Evolutionary conservation across 2,113 vertebrate genomes (phyloP).

Genomic region (Edolisoma coerulescens): DNA sequence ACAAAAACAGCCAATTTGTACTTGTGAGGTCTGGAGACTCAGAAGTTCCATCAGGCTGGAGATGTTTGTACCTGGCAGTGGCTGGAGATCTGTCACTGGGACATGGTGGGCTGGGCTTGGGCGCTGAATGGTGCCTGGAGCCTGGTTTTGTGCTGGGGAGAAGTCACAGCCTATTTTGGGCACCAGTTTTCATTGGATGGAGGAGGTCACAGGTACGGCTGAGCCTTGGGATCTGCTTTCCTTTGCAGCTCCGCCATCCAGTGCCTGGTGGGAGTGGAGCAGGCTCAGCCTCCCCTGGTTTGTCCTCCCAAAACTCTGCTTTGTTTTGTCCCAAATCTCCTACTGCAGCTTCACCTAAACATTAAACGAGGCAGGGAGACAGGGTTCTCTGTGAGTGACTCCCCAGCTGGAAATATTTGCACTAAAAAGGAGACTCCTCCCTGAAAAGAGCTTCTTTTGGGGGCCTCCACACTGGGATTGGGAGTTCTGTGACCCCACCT

Average conservation of each 20-base stretch:
- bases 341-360: background rate
- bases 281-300: background rate
- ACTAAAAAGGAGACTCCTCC: background rate
- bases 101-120: background rate
- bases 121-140: background rate
- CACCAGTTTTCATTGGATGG: background rate
- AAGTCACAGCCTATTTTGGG: background rate
- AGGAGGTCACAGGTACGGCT: background rate
- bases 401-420: background rate
- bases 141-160: background rate
- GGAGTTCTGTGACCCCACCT: background rate
- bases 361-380: background rate
- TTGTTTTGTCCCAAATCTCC: background rate
- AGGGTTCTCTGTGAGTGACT: background rate
- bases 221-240: background rate
- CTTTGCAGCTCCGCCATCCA: background rate
- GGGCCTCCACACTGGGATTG: background rate
- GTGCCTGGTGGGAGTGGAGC: background rate
- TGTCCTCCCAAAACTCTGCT: background rate
- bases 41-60: background rate
- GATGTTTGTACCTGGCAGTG: background rate
- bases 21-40: background rate
- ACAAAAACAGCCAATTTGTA: background rate
- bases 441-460: background rate
- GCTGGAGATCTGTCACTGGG: background rate